Base-by-base conservation (phyloP, 2,888 invertebrate genomes). In the Steinernema scapterisci region DNA sequence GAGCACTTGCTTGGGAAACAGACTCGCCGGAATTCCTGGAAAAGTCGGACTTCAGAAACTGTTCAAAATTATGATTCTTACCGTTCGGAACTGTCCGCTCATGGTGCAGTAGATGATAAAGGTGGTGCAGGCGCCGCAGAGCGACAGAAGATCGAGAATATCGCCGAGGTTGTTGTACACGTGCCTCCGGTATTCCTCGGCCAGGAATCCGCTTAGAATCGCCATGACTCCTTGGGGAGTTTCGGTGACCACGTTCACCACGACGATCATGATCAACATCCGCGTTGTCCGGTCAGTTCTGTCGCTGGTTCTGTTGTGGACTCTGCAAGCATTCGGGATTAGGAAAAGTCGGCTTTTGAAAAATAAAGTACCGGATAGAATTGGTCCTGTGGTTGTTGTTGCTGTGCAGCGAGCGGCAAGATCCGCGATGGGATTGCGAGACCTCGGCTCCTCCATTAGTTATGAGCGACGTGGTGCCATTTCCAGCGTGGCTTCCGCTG, bases 71-170 rank as follows among this genome's bases (percentile, higher is more conserved):
- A 9, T 54, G 11, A 9, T 63, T 27, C 54, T 56, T 54, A 85
- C 87, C 72, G 83, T 83, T 78, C 90, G 81, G 82, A 90, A 90
- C 82, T 89, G 89, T 52, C 87, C 87, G 77, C 89, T 89, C 90
- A 90, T 90, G n/a, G 88, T 86, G 79, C 89, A 90, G 83, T 90
- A 90, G 71, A 90, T 88, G 16, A 90, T 88, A 84, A 90, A 90
- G 77, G 89, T 89, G 31, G 89, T 88, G 23, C 89, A 88, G 75
- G 89, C 89, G 76, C 89, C 89, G 73, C 88, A 87, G 56, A 90
- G 84, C 0, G 90, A 89, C 78, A 89, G 86, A 71, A 89, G 86
- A 80, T 90, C 89, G 43, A 89, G 82, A 25, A 90, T 80, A 52
- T 87, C 87, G 27, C 90, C 90, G 1, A 90, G 84, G 7, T 86